Evolutionary conservation across 2,888 invertebrate genomes (phyloP).

Genomic region (Drosophila nigricruria): DNA sequence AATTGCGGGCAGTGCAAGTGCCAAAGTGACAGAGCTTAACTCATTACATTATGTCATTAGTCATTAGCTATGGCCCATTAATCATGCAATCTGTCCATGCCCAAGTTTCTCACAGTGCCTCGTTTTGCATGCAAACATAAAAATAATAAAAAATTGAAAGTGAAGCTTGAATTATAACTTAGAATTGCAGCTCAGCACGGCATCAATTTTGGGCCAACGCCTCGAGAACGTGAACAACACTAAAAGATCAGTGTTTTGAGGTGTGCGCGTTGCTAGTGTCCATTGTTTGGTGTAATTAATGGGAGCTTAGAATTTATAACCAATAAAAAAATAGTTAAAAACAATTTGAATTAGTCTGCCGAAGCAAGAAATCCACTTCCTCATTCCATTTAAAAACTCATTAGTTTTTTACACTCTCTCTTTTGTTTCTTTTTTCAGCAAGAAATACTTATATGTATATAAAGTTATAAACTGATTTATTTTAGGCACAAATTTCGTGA

Average conservation of each 20-base stretch:
- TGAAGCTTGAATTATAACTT: slow-evolving; percentile 53
- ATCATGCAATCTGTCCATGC: slow-evolving; percentile 51
- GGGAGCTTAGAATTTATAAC: slow-evolving; percentile 51
- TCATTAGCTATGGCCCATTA: slow-evolving; percentile 60
- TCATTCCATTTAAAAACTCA: slow-evolving; percentile 50
- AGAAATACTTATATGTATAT: not conserved
- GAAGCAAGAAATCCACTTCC: slow-evolving; percentile 49
- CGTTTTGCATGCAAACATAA: not conserved
- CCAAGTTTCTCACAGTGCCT: slow-evolving; percentile 44
- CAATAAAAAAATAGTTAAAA: slow-evolving; percentile 12
- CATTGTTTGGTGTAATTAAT: slow-evolving; percentile 66
- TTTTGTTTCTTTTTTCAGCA: not conserved
- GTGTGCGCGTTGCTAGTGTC: slow-evolving; percentile 41
- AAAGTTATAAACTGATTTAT: not conserved
- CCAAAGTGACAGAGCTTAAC: slow-evolving; percentile 52
- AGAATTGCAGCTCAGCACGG: slow-evolving; percentile 50
- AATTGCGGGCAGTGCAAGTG: slow-evolving; percentile 50
- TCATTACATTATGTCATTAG: slow-evolving; percentile 46
- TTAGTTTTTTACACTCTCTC: slow-evolving; percentile 18
- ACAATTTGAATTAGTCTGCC: slow-evolving; percentile 52
- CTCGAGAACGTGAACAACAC: slow-evolving; percentile 55
- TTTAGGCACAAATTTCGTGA: not conserved
- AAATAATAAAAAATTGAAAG: slow-evolving; percentile 56
- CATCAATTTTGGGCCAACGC: slow-evolving; percentile 57
- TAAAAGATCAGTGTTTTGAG: slow-evolving; percentile 41